These are phyloP conservation scores for Amblyornis subalaris DNA, from an alignment of 2,113 vertebrate species.

Conservation along the genomic window DNA sequence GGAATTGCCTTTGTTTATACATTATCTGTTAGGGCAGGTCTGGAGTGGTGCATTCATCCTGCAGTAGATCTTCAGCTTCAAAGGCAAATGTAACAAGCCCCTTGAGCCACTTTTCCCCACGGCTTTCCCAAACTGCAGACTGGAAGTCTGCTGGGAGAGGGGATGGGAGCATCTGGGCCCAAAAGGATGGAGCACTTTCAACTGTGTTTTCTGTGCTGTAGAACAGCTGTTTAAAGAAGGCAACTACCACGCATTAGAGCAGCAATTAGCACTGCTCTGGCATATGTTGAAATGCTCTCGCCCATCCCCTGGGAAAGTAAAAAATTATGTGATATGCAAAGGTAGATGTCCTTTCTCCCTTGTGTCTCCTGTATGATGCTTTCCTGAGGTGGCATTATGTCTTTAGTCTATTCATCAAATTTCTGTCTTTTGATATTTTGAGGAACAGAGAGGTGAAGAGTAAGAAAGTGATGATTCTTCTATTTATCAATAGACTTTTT, in stretches of 20 bases:
- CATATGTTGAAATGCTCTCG: not conserved
- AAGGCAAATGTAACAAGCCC: constrained; percentile 10
- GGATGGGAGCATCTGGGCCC: constrained; percentile 23
- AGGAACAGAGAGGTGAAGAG: not conserved
- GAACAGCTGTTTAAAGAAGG: constrained; percentile 45
- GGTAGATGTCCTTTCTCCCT: not conserved
- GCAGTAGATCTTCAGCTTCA: constrained; percentile 11
- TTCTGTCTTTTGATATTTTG: not conserved
- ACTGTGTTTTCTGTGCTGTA: not conserved
- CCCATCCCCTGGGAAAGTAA: not conserved
- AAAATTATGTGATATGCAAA: not conserved
- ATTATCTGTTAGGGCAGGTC: not conserved
- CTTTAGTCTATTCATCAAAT: not conserved
- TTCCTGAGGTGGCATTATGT: not conserved
- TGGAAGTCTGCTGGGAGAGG: constrained; percentile 11
- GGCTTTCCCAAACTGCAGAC: not conserved
- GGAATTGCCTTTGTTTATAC: not conserved
- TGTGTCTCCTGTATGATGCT: not conserved
- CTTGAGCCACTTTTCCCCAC: not conserved
- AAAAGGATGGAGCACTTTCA: constrained; percentile 37
- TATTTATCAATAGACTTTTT: not conserved
- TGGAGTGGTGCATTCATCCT: not conserved
- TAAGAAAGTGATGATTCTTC: not conserved
- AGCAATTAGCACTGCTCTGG: constrained; percentile 8
- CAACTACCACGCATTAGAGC: not conserved